Conservation (phyloP, 1,140 invertebrate genomes). For the Gonatopus flavifemur region DNA sequence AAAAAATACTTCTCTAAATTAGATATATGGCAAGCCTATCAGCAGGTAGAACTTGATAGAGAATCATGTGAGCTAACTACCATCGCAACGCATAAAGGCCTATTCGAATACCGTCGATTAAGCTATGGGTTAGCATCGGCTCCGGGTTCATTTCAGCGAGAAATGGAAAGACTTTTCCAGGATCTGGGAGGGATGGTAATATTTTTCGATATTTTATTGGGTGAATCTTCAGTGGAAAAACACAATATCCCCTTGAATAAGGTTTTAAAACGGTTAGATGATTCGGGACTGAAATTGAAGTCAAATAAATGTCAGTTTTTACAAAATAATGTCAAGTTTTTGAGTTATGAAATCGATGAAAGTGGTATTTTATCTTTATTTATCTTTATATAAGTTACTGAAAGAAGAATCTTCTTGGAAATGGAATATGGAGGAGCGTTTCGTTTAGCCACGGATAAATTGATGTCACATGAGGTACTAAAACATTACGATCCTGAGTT, state of each 20-base stretch:
- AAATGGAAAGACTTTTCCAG: constrained; percentile 34
- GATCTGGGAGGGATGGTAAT: constrained; percentile 27
- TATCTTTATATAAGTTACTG: too few species aligned
- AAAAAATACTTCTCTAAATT: constrained; percentile 20
- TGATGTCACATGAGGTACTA: constrained; percentile 30
- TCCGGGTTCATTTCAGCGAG: constrained; percentile 49
- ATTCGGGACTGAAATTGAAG: constrained; percentile 30
- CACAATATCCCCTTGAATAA: constrained; percentile 30
- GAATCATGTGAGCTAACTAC: constrained; percentile 41
- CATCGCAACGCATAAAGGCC: constrained; percentile 39
- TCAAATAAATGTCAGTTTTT: constrained; percentile 37
- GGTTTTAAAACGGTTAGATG: constrained; percentile 29
- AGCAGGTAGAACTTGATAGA: constrained; percentile 26
- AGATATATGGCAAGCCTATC: constrained; percentile 19
- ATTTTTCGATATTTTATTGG: constrained; percentile 43
- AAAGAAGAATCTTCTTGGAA: too few species aligned
- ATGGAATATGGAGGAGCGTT: too few species aligned
- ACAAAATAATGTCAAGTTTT: constrained; percentile 29
- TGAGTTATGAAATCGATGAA: too few species aligned
- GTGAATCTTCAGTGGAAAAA: constrained; percentile 30
- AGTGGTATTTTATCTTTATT: too few species aligned
- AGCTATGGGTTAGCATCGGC: constrained; percentile 33
- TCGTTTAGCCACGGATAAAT: too few species aligned
- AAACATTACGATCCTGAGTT: constrained; percentile 42
- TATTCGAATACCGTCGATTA: constrained; percentile 43